Percentiles rank a stretch among this genome's conserved stretches.
phyloP scores from a whole-genome alignment of 2,797 vertebrate genomes.

The Tarsius wallacei region DNA sequence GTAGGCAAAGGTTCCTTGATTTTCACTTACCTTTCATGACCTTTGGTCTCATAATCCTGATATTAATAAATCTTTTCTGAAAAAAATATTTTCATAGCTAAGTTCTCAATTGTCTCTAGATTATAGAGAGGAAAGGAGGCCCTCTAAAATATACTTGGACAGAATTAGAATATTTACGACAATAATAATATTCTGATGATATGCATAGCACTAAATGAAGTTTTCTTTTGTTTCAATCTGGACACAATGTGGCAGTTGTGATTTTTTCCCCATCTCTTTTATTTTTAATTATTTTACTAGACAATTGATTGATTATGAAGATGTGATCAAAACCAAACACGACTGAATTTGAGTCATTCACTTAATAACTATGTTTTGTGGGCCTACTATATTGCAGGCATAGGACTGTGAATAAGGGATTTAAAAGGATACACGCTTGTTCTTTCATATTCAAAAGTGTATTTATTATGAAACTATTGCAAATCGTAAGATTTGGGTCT shows the following conservation, averaged over 20 bases:
- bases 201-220: not conserved
- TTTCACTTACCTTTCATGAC: not conserved
- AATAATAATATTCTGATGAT: not conserved
- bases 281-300: conserved; percentile 15
- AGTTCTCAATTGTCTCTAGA: not conserved
- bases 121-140: not conserved
- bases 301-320: not conserved
- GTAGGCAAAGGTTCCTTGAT: not conserved
- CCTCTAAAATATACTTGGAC: not conserved
- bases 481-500: not conserved
- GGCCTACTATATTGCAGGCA: not conserved
- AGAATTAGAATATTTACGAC: not conserved
- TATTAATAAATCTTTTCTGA: not conserved
- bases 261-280: not conserved
- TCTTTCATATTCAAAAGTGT: not conserved
- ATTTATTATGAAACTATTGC: not conserved
- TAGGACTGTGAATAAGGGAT: not conserved
- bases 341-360: not conserved
- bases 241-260: not conserved
- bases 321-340: not conserved
- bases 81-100: not conserved
- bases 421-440: not conserved
- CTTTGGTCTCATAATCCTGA: not conserved
- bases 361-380: conserved; percentile 3
- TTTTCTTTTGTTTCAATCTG: not conserved